Base-by-base conservation (phyloP, 2,888 invertebrate species). In the Epicampocera succincta region DNA sequence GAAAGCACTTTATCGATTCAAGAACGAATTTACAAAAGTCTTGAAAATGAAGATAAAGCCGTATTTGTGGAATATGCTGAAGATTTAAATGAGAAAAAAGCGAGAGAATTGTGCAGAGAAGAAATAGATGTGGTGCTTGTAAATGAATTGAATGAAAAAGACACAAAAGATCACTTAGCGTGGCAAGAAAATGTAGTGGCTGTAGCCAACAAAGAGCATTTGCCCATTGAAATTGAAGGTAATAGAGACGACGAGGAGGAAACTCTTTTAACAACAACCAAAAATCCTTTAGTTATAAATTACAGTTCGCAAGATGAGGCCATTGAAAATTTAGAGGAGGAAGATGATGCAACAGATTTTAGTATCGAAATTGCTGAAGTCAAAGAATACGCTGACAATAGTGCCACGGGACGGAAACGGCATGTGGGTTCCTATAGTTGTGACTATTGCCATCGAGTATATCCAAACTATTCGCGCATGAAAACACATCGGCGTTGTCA, bases 401-500 rank as follows among this genome's bases (percentile, higher is more conserved):
- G 4, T 17, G 38, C 17, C 1, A 8, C 15, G 29, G 15, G 17
- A 19, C 84, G 85, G n/a, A 72, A 79, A 66, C 84, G 84, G 4
- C 84, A 75, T 60, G 60, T 71, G 21, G 85, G 86, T 8, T 58
- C 79, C 40, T 85, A 79, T 44, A 72, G 61, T 25, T 86, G 86
- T 81, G 83, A 84, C 19, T 81, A 74, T 73, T 86, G 86, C 29
- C 72, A 84, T 12, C 85, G 85, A 61, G 42, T 83, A 1, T 86
- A 83, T 73, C 83, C 83, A 9, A 85, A 84, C 56, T 84, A 84
- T 78, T 86, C 85, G 8, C 85, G 86, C 6, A 86, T 85, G 85
- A 63, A 69, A 15, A 58, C 80, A 0, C 86, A 86, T 80, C 85
- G 85, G 9, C 84, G 84, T 46, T 84, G 83, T 8, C 86, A 86